phyloP scores from a whole-genome alignment of 2,797 vertebrate genomes.

The Galago senegalensis region DNA sequence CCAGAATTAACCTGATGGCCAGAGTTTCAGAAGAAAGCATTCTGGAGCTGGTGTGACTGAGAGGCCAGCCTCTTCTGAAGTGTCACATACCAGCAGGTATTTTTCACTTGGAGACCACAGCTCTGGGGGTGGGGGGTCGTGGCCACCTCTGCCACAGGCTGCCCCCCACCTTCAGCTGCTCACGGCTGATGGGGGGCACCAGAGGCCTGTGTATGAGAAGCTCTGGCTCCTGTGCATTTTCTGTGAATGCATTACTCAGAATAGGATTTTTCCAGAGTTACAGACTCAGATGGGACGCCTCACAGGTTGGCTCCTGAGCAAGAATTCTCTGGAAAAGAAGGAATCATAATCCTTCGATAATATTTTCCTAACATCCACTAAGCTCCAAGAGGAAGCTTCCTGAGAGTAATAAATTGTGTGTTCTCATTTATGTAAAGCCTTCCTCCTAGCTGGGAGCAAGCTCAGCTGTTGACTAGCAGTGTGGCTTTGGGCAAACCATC shows the following conservation, averaged over 20 bases:
- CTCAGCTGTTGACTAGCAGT: background rate
- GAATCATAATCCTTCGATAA: constrained; percentile 64
- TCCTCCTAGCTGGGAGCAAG: background rate
- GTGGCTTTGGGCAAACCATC: background rate
- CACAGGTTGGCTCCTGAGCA: constrained; percentile 61
- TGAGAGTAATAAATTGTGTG: constrained; percentile 38
- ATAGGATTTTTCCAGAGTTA: constrained; percentile 59
- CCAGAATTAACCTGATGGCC: background rate
- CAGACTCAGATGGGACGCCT: background rate
- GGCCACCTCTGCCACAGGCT: rapidly evolving
- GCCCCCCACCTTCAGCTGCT: background rate
- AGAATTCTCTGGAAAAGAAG: constrained; percentile 77
- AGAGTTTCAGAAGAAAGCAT: background rate
- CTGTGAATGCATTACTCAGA: constrained; percentile 15
- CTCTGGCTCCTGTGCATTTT: constrained; percentile 21
- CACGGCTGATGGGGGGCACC: background rate
- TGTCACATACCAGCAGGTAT: background rate
- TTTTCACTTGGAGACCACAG: background rate
- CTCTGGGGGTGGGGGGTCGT: rapidly evolving
- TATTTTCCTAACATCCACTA: constrained; percentile 76
- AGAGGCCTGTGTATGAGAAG: background rate
- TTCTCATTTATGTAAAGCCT: constrained; percentile 11
- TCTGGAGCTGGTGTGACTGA: background rate
- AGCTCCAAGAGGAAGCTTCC: constrained; percentile 54
- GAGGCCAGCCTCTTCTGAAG: background rate